phyloP scores from a whole-genome alignment of 1,140 invertebrate species.

The Harlomillsia oculata region DNA sequence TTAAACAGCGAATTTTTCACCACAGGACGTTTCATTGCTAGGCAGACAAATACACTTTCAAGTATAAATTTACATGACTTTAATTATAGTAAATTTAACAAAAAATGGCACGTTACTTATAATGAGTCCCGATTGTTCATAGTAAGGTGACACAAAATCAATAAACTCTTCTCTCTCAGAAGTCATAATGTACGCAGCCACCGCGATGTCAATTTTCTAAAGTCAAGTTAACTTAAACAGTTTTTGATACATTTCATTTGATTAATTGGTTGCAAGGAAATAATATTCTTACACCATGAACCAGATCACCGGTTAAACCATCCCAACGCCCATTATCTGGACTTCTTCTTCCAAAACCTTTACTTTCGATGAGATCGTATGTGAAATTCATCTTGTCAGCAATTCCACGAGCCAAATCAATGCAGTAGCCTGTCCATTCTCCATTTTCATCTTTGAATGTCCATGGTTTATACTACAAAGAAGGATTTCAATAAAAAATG shows the following conservation, averaged over 20 bases:
- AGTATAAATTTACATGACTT: too few relatives aligned
- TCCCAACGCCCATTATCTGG: conserved; percentile 67
- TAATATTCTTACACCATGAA: conserved; percentile 55
- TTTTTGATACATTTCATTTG: not conserved
- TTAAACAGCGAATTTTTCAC: conserved; percentile 76
- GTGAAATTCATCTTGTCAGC: conserved; percentile 73
- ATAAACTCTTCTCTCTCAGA: conserved; percentile 85
- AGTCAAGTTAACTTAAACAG: conserved; percentile 19
- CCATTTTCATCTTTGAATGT: conserved; percentile 39
- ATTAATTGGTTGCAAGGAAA: not conserved
- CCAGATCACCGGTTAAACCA: conserved; percentile 82
- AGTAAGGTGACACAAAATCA: conserved; percentile 78
- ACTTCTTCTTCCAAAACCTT: conserved; percentile 62
- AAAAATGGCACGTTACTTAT: conserved; percentile 52
- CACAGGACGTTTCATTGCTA: conserved; percentile 74
- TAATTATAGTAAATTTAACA: not conserved
- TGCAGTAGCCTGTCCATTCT: conserved; percentile 70
- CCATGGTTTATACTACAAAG: conserved; percentile 30
- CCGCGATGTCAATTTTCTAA: conserved; percentile 77
- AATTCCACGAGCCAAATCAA: conserved; percentile 71
- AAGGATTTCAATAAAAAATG: too few relatives aligned
- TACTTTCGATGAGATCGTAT: conserved; percentile 65
- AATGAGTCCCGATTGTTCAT: conserved; percentile 76
- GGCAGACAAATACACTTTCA: not conserved
- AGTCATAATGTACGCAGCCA: conserved; percentile 81